Evolutionary conservation across 2,113 vertebrate genomes (phyloP).

Genomic region (Gymnocephalus cernua): DNA sequence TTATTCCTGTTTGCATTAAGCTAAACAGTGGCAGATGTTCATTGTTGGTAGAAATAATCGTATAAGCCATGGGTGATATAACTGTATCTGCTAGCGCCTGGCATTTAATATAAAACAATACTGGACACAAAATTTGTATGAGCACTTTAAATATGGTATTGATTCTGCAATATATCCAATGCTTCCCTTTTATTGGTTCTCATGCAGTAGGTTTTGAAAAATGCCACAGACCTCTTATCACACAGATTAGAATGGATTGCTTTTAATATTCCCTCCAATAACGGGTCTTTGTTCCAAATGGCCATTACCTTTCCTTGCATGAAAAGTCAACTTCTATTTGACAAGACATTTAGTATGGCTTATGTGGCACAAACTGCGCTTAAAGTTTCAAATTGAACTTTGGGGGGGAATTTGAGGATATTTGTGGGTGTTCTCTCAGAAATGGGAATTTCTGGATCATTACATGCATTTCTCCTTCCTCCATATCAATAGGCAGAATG

Average conservation of each 20-base stretch:
- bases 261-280: slow-evolving; percentile 77
- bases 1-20: slow-evolving; percentile 31
- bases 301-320: slow-evolving; percentile 63
- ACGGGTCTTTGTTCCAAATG: slow-evolving; percentile 67
- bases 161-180: slow-evolving; percentile 69
- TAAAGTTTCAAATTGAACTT: slow-evolving; percentile 71
- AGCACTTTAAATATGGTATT: slow-evolving; percentile 74
- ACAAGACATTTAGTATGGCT: slow-evolving; percentile 66
- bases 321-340: slow-evolving; percentile 74
- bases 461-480: slow-evolving; percentile 37
- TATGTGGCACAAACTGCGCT: slow-evolving; percentile 53
- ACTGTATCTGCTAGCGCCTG: slow-evolving; percentile 50
- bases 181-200: slow-evolving; percentile 63
- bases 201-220: slow-evolving; percentile 60
- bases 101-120: slow-evolving; percentile 68
- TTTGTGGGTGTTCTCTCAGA: slow-evolving; percentile 40
- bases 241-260: slow-evolving; percentile 78
- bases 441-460: slow-evolving; percentile 63
- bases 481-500: slow-evolving; percentile 53
- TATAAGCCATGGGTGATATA: slow-evolving; percentile 33
- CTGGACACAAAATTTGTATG: slow-evolving; percentile 53
- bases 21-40: slow-evolving; percentile 31
- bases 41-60: slow-evolving; percentile 28
- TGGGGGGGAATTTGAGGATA: slow-evolving; percentile 20
- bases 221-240: slow-evolving; percentile 58